phyloP scores from a whole-genome alignment of 2,888 invertebrate species.

The Limenitis camilla region DNA sequence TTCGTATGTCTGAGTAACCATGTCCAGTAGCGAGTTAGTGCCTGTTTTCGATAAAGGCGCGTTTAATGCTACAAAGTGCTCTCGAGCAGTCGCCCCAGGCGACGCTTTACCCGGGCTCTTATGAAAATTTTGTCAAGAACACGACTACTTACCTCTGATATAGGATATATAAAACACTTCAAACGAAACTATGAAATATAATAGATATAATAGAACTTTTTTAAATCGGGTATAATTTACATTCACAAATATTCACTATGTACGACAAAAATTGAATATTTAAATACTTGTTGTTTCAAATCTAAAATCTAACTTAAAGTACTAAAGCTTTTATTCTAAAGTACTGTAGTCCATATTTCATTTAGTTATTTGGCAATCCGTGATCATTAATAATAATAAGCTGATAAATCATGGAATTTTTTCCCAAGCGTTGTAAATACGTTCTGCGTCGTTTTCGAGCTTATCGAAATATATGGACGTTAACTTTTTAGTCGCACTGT shows the following conservation, averaged over 20 bases:
- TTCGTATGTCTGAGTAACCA: slow-evolving; percentile 27
- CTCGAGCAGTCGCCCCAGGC: slow-evolving; percentile 59
- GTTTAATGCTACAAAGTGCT: slow-evolving; percentile 66
- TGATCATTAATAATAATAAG: slow-evolving; percentile 37
- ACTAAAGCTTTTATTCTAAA: too few species aligned
- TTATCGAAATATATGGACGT: slow-evolving; percentile 43
- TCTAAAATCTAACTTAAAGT: too few species aligned
- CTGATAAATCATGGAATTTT: slow-evolving; percentile 43
- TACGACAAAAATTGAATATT: too few species aligned
- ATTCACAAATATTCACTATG: too few species aligned
- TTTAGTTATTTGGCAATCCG: too few species aligned
- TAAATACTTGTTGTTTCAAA: too few species aligned
- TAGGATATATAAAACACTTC: not conserved
- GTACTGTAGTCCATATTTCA: too few species aligned
- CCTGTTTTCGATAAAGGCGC: slow-evolving; percentile 49
- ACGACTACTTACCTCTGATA: slow-evolving; percentile 18
- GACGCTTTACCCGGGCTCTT: slow-evolving; percentile 52
- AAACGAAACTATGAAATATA: slow-evolving; percentile 12
- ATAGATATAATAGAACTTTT: not conserved
- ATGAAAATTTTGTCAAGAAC: slow-evolving; percentile 52
- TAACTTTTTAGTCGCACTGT: slow-evolving; percentile 31
- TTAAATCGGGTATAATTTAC: not conserved
- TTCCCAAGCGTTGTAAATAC: slow-evolving; percentile 39
- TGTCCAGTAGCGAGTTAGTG: slow-evolving; percentile 38
- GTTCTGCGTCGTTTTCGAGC: slow-evolving; percentile 46